Conservation (phyloP, 2,888 invertebrate genomes). For the Pollenia griseotomentosa region DNA sequence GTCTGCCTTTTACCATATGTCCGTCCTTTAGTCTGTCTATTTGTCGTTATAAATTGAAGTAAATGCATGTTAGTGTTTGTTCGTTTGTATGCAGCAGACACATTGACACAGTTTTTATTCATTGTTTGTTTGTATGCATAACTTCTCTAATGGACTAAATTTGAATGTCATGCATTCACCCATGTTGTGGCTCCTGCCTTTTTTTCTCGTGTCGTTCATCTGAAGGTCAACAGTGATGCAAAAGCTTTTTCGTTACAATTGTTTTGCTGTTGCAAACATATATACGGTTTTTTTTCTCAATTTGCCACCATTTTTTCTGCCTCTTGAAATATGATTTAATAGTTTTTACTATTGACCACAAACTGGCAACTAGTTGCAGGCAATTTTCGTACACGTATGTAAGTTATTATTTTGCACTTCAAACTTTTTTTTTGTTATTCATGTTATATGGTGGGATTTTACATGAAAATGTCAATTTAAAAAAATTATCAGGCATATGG, state of each 20-base stretch:
- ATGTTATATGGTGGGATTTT: not conserved
- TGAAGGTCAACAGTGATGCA: slow-evolving; percentile 52
- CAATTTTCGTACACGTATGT: not conserved
- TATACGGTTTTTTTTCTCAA: not conserved
- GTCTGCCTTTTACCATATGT: slow-evolving; percentile 30
- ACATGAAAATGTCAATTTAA: no score
- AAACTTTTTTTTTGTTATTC: not conserved
- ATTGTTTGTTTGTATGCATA: slow-evolving; percentile 51
- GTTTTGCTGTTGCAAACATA: not conserved
- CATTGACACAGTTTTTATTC: slow-evolving; percentile 70
- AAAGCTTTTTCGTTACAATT: not conserved
- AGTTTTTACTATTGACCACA: not conserved
- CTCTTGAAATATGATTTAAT: slow-evolving; percentile 44
- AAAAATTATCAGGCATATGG: no score
- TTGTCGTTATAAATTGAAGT: slow-evolving; percentile 38
- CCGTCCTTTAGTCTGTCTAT: slow-evolving; percentile 39
- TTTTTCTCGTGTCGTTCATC: slow-evolving; percentile 7
- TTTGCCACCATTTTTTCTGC: slow-evolving; percentile 5
- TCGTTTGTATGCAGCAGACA: slow-evolving; percentile 56
- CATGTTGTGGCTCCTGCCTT: slow-evolving; percentile 3
- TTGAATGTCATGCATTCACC: slow-evolving; percentile 60
- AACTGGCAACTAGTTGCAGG: not conserved
- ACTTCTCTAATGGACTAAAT: slow-evolving; percentile 65
- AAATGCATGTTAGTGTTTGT: slow-evolving; percentile 32
- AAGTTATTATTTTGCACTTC: not conserved